Conservation (phyloP, 1,140 invertebrate species). For the Musca domestica region DNA sequence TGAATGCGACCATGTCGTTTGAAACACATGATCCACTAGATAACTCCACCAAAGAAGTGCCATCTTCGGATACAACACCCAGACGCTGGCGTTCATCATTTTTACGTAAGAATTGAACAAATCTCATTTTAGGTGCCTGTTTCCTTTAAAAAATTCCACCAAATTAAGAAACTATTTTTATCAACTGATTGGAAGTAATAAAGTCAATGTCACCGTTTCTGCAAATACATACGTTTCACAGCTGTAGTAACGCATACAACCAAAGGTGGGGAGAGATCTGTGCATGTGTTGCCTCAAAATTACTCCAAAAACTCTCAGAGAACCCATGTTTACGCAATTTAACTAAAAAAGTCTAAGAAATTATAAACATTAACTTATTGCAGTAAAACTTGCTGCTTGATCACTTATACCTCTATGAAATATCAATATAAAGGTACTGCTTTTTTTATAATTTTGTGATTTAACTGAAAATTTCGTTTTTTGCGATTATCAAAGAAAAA, state of each 20-base stretch:
- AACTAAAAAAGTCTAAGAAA: too few relatives aligned
- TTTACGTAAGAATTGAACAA: constrained; percentile 49
- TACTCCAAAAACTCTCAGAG: too few relatives aligned
- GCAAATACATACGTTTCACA: background rate
- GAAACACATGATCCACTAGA: constrained; percentile 35
- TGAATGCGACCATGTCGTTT: constrained; percentile 41
- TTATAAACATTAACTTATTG: too few relatives aligned
- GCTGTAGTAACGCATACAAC: constrained; percentile 6
- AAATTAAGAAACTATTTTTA: constrained; percentile 9
- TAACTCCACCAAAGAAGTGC: constrained; percentile 40
- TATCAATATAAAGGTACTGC: too few relatives aligned
- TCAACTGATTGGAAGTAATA: background rate
- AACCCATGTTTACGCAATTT: too few relatives aligned
- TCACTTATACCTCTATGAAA: too few relatives aligned
- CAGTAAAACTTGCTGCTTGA: too few relatives aligned
- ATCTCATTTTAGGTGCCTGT: constrained; percentile 46
- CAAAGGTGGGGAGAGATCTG: background rate
- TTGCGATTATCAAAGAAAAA: too few relatives aligned
- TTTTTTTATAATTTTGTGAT: too few relatives aligned
- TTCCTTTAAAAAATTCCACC: background rate
- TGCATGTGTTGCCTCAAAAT: too few relatives aligned
- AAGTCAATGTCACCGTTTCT: too few relatives aligned
- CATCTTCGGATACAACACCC: constrained; percentile 45
- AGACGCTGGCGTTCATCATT: constrained; percentile 42
- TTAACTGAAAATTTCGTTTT: too few relatives aligned